phyloP scores from a whole-genome alignment of 2,888 invertebrate genomes.

The Tuberolachnus salignus region DNA sequence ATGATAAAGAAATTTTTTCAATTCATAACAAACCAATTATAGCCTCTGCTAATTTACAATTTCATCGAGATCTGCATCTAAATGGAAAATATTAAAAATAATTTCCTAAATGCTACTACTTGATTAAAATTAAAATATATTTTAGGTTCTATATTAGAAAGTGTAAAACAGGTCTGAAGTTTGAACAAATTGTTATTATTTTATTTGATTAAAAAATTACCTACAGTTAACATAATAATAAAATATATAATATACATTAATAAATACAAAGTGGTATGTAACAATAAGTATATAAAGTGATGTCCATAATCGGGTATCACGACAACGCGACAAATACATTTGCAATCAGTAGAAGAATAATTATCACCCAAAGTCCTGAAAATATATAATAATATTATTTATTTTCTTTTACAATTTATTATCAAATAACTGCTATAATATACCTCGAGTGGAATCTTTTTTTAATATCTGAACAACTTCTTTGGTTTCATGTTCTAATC shows the following conservation, averaged over 20 bases:
- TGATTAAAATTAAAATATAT: no score
- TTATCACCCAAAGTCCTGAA: conserved; percentile 74
- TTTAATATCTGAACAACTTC: conserved; percentile 70
- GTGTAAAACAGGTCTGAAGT: no score
- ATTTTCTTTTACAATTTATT: conserved; percentile 13
- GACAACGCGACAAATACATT: conserved; percentile 67
- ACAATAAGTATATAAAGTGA: not conserved
- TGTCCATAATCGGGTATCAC: conserved; percentile 16
- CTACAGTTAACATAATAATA: conserved; percentile 10
- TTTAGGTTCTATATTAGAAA: no score
- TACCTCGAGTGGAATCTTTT: conserved; percentile 75
- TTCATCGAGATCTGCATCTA: no score
- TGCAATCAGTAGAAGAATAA: conserved; percentile 71
- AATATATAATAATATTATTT: conserved; percentile 56
- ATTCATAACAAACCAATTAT: no score
- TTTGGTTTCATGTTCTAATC: conserved; percentile 72
- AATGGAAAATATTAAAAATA: no score
- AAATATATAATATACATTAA: conserved; percentile 18
- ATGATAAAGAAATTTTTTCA: no score
- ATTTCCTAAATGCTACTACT: no score
- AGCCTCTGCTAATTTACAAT: no score
- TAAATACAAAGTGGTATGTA: conserved; percentile 6
- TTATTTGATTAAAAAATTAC: not conserved
- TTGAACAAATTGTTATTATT: no score
- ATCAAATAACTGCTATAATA: conserved; percentile 60